phyloP scores from a whole-genome alignment of 2,888 invertebrate genomes.

The Calameuta filiformis region DNA sequence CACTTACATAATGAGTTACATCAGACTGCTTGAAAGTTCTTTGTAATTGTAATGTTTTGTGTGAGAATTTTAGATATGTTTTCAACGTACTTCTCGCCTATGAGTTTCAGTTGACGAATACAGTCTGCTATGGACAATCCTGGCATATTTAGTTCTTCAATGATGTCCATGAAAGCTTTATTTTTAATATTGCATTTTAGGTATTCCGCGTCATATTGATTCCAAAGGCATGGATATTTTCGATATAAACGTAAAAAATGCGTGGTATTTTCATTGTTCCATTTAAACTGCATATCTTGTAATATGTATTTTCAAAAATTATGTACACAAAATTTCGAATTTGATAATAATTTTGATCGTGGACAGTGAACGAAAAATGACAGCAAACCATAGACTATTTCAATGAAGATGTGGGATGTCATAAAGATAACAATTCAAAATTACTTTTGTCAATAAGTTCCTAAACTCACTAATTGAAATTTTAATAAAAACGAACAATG shows the following conservation, averaged over 20 bases:
- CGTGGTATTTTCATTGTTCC: slow-evolving; percentile 41
- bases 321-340: background rate
- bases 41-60: background rate
- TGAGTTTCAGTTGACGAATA: slow-evolving; percentile 40
- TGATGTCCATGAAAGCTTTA: slow-evolving; percentile 37
- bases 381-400: background rate
- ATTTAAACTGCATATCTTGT: slow-evolving; percentile 37
- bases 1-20: background rate
- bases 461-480: background rate
- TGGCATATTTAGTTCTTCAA: slow-evolving; percentile 33
- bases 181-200: slow-evolving; percentile 37
- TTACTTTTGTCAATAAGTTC: background rate
- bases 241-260: slow-evolving; percentile 42
- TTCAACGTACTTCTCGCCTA: slow-evolving; percentile 41
- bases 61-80: background rate
- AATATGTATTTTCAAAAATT: background rate
- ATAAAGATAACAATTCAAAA: background rate
- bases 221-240: slow-evolving; percentile 50
- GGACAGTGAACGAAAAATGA: background rate
- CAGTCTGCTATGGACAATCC: slow-evolving; percentile 39
- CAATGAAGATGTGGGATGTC: background rate
- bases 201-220: slow-evolving; percentile 40
- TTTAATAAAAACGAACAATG: background rate
- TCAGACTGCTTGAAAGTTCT: background rate
- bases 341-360: background rate